Base-by-base conservation (phyloP, 1,140 invertebrate genomes). In the Eueides isabella region DNA sequence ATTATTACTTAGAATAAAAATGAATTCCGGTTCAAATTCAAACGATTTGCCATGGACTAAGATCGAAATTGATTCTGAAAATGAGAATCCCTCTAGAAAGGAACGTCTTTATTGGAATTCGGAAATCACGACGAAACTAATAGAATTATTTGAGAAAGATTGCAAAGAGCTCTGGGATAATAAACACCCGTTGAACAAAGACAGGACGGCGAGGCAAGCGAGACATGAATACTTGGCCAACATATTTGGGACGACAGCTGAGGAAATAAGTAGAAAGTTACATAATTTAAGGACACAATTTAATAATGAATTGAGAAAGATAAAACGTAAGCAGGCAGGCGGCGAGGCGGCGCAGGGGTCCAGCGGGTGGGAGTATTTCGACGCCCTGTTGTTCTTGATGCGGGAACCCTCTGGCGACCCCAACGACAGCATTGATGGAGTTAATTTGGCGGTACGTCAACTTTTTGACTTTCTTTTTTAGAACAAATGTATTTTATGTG, bases 321-420 rank as follows among this genome's bases (percentile, higher is more conserved):
- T 92, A 68, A 88, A 87, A 75, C 71, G 80, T 66, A 80, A 85
- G 67, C 80, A 84, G 69, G 69, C 78, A 23, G 85, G 75, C n/a
- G 85, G 75, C 26, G 83, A 80, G 31, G 78, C 75, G 33, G 33
- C 72, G 28, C 76, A 75, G 67, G 80, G 64, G 67, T 77, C 74
- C 16, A 91, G 87, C 71, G 82, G 89, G 35, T 93, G 91, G 91
- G 90, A 92, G 76, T 91, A 93, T 62, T 93, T 93, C 76, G 91
- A 93, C 66, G 81, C 88, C 62, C 79, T 93, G 19, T 81, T 82
- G 65, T 93, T 92, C 61, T 78, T 92, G 48, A 71, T 88, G 71
- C 83, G 84, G 29, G 75, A 80, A 66, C 83, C 85, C 61, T 55
- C 74, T 31, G 72, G 65, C 64, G 86, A 89, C 73, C 77, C 87